Base-by-base conservation (phyloP, 1,140 invertebrate species). In the Monochamus saltuarius region DNA sequence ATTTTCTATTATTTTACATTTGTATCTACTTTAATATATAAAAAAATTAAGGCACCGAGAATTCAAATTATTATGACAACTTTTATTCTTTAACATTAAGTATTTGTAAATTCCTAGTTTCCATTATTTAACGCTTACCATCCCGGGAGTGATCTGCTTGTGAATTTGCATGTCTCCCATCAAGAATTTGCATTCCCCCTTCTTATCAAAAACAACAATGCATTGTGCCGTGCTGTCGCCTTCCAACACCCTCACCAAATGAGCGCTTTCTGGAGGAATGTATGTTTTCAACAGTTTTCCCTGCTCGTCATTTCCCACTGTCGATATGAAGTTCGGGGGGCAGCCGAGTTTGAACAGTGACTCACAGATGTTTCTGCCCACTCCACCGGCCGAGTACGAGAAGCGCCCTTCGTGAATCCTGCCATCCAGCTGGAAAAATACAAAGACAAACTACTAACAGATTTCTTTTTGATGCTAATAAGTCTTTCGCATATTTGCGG, bases 331-430 rank as follows among this genome's bases (percentile, higher is more conserved):
- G 38, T 86, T 79, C 0, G 87, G 84, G 1, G 79, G 72, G 6
- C 80, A 80, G 14, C 87, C 85, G 4, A 97, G 80, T 65, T 89
- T 85, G 51, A 81, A 81, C 7, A 98, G 77, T 43, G 89, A 89
- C 64, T 95, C 92, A 0, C 91, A 90, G n/a, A 97, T 81, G 72
- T 98, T 98, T 35, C 94, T 82, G 0, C 85, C 95, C 0, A 98
- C 96, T 9, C 95, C 95, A 2, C 95, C 95, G 10, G 83, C 85
- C 39, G 82, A 83, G 57, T 83, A 80, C n/a, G 79, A 77, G 42
- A 87, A 84, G 54, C 77, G 75, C 8, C 87, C 86, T 1, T 73
- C 70, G 67, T 92, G 85, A n/a, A 90, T 94, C 61, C 87, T 83
- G 3, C 92, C 91, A 73, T 94, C 87, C 36, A 88, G 67, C 86